Percentiles rank a stretch among this genome's conserved stretches.
phyloP scores from a whole-genome alignment of 2,797 vertebrate genomes.

The Microctenopoma stevenorrisi region DNA sequence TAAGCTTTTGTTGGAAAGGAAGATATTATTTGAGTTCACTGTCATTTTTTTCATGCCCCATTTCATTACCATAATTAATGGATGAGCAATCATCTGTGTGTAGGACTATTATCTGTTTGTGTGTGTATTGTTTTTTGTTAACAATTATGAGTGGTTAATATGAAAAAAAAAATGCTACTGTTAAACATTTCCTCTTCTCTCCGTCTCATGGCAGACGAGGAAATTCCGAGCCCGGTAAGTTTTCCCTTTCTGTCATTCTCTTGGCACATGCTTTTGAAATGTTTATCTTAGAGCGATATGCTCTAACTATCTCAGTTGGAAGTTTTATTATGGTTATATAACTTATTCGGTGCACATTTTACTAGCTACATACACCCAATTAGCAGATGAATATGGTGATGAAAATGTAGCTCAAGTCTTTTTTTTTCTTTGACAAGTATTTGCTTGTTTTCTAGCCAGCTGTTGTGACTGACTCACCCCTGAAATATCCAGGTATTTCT shows the following conservation, averaged over 20 bases:
- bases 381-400: conserved; percentile 31
- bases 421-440: conserved; percentile 41
- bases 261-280: conserved; percentile 63
- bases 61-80: too few species aligned
- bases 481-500: conserved; percentile 77
- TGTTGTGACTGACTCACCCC: conserved; percentile 77
- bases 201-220: conserved; percentile 73
- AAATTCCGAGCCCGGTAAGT: conserved; percentile 78
- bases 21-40: conserved; percentile 34
- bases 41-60: too few species aligned
- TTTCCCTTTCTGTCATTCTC: conserved; percentile 42
- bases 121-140: conserved; percentile 26
- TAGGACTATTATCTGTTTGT: too few species aligned
- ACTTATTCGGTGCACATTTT: conserved; percentile 67
- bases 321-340: conserved; percentile 65
- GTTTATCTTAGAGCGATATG: conserved; percentile 69
- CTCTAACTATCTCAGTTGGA: conserved; percentile 62
- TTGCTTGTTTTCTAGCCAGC: conserved; percentile 75
- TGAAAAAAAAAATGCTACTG: conserved; percentile 57
- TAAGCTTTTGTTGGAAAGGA: conserved; percentile 69
- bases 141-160: conserved; percentile 47
- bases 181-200: conserved; percentile 59
- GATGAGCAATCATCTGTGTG: too few species aligned
- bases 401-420: conserved; percentile 26
- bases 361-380: conserved; percentile 40